Evolutionary conservation across 2,113 vertebrate genomes (phyloP).

Genomic region (Ammodytes dubius): DNA sequence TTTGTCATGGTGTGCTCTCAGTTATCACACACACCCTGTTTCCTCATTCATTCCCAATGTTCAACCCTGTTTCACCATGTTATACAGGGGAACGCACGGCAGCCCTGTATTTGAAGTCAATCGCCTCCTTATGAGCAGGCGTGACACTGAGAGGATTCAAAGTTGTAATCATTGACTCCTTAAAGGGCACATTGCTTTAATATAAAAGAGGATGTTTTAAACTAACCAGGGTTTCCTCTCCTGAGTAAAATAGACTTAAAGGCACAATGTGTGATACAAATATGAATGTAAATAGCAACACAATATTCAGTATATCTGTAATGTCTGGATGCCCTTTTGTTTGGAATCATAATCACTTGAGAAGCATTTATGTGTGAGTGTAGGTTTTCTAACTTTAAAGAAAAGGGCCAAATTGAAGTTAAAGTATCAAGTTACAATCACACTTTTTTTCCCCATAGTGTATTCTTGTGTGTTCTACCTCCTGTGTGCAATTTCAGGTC

Average conservation of each 20-base stretch:
- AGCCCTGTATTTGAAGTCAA: conserved; percentile 68
- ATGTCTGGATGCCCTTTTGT: conserved; percentile 1
- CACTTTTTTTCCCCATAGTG: conserved; percentile 9
- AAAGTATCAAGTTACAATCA: not conserved
- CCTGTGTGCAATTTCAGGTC: conserved; percentile 39
- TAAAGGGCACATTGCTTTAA: conserved; percentile 94
- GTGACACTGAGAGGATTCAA: conserved; percentile 90
- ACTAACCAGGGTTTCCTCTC: conserved; percentile 77
- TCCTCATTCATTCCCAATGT: conserved; percentile 70
- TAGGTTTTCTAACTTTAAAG: not conserved
- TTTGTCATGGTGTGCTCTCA: conserved; percentile 82
- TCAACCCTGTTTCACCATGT: conserved; percentile 68
- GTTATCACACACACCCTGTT: conserved; percentile 74
- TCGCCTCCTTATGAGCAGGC: conserved; percentile 84
- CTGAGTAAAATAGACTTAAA: conserved; percentile 32
- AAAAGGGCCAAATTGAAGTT: not conserved
- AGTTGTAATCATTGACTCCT: conserved; percentile 96
- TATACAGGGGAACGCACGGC: conserved; percentile 45
- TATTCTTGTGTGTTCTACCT: conserved; percentile 30
- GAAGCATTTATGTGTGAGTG: not conserved
- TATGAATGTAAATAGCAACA: not conserved
- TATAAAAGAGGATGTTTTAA: conserved; percentile 89
- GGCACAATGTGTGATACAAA: not conserved
- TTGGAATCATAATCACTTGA: not conserved
- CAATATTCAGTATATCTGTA: not conserved